Conservation (phyloP, 2,113 vertebrate genomes). For the Myiopsitta monachus region DNA sequence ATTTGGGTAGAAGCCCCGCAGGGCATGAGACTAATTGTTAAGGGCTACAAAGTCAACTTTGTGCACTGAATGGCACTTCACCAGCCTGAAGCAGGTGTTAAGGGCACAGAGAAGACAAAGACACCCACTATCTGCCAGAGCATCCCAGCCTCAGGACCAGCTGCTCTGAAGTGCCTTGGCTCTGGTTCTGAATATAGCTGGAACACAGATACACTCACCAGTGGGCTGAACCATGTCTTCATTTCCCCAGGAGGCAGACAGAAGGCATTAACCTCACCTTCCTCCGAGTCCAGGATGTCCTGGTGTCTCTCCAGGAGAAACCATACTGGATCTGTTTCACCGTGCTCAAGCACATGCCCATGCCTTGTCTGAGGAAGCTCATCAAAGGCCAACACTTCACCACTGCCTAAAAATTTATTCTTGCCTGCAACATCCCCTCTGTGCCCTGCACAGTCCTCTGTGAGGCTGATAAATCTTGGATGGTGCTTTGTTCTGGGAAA, state of each 20-base stretch:
- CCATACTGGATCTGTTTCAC: not conserved
- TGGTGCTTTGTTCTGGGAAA: not conserved
- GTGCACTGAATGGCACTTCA: not conserved
- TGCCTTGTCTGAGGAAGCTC: not conserved
- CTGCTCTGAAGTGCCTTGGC: not conserved
- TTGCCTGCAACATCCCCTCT: not conserved
- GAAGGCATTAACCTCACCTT: not conserved
- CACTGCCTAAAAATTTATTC: not conserved
- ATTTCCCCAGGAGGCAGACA: not conserved
- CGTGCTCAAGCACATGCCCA: rapidly evolving
- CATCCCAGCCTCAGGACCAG: not conserved
- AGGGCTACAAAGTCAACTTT: not conserved
- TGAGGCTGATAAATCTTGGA: not conserved
- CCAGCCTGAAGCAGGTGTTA: not conserved
- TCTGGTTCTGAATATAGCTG: not conserved
- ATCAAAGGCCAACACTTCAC: not conserved
- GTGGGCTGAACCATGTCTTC: rapidly evolving
- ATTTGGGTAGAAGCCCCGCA: not conserved
- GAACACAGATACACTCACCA: not conserved
- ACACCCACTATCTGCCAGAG: not conserved
- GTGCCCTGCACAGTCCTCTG: not conserved
- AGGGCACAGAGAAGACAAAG: not conserved
- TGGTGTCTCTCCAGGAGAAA: not conserved
- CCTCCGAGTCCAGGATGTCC: not conserved
- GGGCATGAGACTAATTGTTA: too few species aligned